Percentiles rank a stretch among this genome's conserved stretches.
phyloP scores from a whole-genome alignment of 2,888 invertebrate species.

The Scelioninae gen. 2 region DNA sequence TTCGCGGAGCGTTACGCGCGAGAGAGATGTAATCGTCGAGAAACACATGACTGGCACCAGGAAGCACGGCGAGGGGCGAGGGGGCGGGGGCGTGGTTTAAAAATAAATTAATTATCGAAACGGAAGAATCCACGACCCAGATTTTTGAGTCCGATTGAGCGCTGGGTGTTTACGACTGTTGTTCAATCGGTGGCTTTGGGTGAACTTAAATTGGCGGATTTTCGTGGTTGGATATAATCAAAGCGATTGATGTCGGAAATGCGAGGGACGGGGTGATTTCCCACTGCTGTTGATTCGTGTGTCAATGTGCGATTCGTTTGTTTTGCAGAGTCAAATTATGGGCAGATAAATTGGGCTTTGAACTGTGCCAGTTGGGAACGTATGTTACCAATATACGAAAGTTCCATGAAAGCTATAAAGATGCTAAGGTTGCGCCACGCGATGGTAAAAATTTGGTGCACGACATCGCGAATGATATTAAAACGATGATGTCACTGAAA shows the following conservation, averaged over 20 bases:
- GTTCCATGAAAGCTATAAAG: slow-evolving; percentile 89
- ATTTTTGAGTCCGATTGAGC: slow-evolving; percentile 17
- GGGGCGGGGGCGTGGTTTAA: slow-evolving; percentile 31
- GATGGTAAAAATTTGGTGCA: slow-evolving; percentile 87
- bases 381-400: slow-evolving; percentile 87
- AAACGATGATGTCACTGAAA: slow-evolving; percentile 91
- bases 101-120: slow-evolving; percentile 52
- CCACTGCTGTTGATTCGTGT: background rate
- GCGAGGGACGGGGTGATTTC: background rate
- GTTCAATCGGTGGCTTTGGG: background rate
- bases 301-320: background rate
- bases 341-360: slow-evolving; percentile 88
- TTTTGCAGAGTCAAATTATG: slow-evolving; percentile 84
- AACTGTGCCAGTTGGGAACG: slow-evolving; percentile 87
- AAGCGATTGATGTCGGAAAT: background rate
- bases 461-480: slow-evolving; percentile 89
- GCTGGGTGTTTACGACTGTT: slow-evolving; percentile 5
- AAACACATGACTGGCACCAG: slow-evolving; percentile 22
- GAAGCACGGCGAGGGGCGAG: no score
- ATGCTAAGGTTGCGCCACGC: slow-evolving; percentile 84
- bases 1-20: slow-evolving; percentile 12
- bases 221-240: no score
- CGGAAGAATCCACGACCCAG: slow-evolving; percentile 32
- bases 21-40: slow-evolving; percentile 16
- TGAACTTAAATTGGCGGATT: background rate